These are phyloP conservation scores for Aegithalos caudatus DNA, from an alignment of 2,113 vertebrate species.

Conservation along the genomic window DNA sequence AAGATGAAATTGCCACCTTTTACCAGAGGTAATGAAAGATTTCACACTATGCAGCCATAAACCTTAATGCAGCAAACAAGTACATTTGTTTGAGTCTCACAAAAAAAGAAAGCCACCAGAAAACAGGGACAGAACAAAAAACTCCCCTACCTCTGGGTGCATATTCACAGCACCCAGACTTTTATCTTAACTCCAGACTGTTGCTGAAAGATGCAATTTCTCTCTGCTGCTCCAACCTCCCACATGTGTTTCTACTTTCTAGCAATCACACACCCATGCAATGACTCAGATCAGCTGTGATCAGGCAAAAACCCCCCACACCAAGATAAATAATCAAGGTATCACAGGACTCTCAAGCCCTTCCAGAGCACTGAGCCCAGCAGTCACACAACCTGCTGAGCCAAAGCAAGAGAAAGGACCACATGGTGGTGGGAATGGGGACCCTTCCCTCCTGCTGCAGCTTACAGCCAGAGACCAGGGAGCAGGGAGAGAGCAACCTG, in stretches of 20 bases:
- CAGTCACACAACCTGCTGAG: accelerated
- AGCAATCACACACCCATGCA: background rate
- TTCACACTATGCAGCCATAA: background rate
- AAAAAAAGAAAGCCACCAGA: background rate
- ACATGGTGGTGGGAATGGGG: accelerated
- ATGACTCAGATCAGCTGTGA: background rate
- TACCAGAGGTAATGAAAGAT: background rate
- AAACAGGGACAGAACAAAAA: background rate
- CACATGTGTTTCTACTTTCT: background rate
- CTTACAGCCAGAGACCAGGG: background rate
- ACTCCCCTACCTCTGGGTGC: accelerated
- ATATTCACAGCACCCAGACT: background rate
- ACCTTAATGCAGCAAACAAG: background rate
- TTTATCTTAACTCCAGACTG: background rate
- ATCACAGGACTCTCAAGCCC: background rate
- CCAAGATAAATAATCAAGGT: background rate
- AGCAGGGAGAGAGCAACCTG: background rate
- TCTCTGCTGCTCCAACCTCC: background rate
- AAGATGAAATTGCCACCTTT: background rate
- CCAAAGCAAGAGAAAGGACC: background rate
- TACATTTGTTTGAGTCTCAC: background rate
- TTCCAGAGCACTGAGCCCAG: background rate
- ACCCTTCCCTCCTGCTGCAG: background rate
- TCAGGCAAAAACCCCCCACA: background rate
- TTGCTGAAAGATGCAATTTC: background rate